Percentiles rank a stretch among this genome's conserved stretches.
phyloP scores from a whole-genome alignment of 2,797 vertebrate species.

The Dendrocincla fuliginosa region DNA sequence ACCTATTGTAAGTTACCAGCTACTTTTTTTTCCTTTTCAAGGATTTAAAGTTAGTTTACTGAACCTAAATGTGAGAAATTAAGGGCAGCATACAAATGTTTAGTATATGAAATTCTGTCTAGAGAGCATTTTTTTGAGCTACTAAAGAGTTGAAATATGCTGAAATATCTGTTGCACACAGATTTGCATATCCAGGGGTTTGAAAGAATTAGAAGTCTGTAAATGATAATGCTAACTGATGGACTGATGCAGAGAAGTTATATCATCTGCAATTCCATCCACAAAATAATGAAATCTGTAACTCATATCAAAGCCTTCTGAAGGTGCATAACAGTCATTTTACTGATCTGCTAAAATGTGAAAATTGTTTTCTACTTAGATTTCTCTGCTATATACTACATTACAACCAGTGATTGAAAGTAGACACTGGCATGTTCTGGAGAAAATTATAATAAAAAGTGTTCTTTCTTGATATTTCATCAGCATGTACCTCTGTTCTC shows the following conservation, averaged over 20 bases:
- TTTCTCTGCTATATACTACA: neutral
- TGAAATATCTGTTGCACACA: neutral
- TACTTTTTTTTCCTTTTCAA: neutral
- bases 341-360: neutral
- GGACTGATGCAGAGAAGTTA: neutral
- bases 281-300: neutral
- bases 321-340: neutral
- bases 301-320: neutral
- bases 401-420: neutral
- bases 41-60: neutral
- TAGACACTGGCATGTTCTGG: neutral
- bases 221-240: neutral
- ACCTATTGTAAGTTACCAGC: neutral
- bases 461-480: neutral
- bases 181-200: neutral
- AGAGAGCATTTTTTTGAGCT: neutral
- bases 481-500: neutral
- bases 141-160: neutral
- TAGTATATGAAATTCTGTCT: neutral
- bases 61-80: neutral
- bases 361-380: neutral
- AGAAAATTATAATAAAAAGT: neutral
- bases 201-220: neutral
- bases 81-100: neutral
- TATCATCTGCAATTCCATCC: neutral